phyloP scores from a whole-genome alignment of 2,888 invertebrate genomes.

The Bembecia ichneumoniformis region DNA sequence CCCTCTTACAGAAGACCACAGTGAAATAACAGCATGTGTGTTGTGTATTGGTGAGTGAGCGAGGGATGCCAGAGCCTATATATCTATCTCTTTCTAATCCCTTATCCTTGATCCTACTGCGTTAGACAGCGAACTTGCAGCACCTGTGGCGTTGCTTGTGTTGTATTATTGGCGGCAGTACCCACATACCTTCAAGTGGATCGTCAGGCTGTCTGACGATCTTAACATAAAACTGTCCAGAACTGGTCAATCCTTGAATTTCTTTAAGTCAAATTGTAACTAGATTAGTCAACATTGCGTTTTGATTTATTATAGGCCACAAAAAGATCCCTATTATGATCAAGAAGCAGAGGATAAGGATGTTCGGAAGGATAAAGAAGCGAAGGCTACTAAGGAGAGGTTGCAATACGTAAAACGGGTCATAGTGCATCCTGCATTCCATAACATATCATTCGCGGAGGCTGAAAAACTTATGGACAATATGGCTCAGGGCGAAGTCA shows the following conservation, averaged over 20 bases:
- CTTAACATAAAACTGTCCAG: too few species aligned
- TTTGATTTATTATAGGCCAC: slow-evolving; percentile 70
- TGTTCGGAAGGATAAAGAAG: slow-evolving; percentile 81
- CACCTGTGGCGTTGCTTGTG: too few species aligned
- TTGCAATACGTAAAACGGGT: slow-evolving; percentile 95
- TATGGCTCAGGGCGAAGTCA: slow-evolving; percentile 97
- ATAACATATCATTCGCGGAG: slow-evolving; percentile 94
- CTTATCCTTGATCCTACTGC: too few species aligned
- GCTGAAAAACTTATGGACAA: slow-evolving; percentile 91
- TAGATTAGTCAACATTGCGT: not conserved
- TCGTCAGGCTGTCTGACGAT: too few species aligned
- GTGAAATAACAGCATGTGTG: too few species aligned
- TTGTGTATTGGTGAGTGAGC: too few species aligned
- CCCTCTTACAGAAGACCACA: too few species aligned
- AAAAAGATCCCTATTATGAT: slow-evolving; percentile 93
- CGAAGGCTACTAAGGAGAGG: slow-evolving; percentile 85
- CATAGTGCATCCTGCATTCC: slow-evolving; percentile 97
- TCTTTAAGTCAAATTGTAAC: not conserved
- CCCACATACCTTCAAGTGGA: too few species aligned
- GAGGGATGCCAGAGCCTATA: too few species aligned
- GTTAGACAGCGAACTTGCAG: too few species aligned
- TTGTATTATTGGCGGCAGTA: too few species aligned
- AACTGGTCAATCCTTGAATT: not conserved
- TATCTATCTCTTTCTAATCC: too few species aligned
- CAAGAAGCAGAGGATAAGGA: slow-evolving; percentile 87